A percentile compares a stretch with the other conserved stretches of the same genome.
phyloP scores from a whole-genome alignment of 2,888 invertebrate genomes.

The Scaptomyza reducta region DNA sequence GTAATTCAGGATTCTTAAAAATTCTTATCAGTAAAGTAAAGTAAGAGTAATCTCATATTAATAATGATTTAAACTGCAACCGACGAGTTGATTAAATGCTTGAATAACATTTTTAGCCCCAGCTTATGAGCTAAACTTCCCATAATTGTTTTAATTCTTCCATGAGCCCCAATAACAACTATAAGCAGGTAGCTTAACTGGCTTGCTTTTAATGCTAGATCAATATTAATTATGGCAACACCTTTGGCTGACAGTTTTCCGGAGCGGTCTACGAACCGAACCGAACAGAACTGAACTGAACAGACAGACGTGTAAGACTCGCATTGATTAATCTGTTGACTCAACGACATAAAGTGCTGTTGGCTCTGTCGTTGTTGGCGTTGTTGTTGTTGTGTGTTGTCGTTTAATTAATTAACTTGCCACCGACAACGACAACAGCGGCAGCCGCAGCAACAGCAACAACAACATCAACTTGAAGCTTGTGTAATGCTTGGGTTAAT shows the following conservation, averaged over 20 bases:
- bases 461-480: slow-evolving; percentile 14
- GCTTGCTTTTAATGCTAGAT: slow-evolving; percentile 55
- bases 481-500: slow-evolving; percentile 69
- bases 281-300: neutral
- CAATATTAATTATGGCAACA: slow-evolving; percentile 76
- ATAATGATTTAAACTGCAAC: neutral
- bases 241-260: slow-evolving; percentile 65
- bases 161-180: slow-evolving; percentile 9
- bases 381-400: slow-evolving; percentile 34
- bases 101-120: neutral
- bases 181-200: slow-evolving; percentile 24
- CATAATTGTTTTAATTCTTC: slow-evolving; percentile 21
- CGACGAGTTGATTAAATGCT: neutral
- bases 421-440: slow-evolving; percentile 40
- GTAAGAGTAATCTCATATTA: too few relatives aligned
- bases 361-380: slow-evolving; percentile 36
- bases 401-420: slow-evolving; percentile 66
- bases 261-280: slow-evolving; percentile 22
- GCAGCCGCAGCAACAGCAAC: slow-evolving; percentile 17
- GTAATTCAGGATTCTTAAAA: too few relatives aligned
- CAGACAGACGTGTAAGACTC: slow-evolving; percentile 45
- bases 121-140: slow-evolving; percentile 4
- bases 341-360: slow-evolving; percentile 51
- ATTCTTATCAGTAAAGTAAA: too few relatives aligned
- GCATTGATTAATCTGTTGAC: slow-evolving; percentile 75